Evolutionary conservation across 2,888 invertebrate genomes (phyloP).

Genomic region (Athalia circularis): DNA sequence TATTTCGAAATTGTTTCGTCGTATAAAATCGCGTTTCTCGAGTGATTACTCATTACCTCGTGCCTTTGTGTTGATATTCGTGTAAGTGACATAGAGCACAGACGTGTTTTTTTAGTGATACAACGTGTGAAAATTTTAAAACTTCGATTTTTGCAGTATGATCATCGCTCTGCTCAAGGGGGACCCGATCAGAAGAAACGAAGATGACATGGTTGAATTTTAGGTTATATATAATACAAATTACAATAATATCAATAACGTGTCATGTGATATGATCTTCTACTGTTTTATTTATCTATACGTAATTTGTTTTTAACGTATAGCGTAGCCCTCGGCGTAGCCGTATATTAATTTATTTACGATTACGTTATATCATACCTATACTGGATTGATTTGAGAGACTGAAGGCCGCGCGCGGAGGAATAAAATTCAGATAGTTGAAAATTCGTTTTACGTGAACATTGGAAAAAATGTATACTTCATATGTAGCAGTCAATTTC

Average conservation of each 20-base stretch:
- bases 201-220: slow-evolving; percentile 81
- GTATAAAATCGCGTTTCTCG: too few species aligned
- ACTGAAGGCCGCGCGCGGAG: slow-evolving; percentile 8
- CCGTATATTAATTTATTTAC: background rate
- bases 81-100: too few species aligned
- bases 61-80: too few species aligned
- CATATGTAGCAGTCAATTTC: too few species aligned
- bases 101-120: too few species aligned
- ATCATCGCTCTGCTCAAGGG: slow-evolving; percentile 88
- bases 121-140: slow-evolving; percentile 6
- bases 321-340: background rate
- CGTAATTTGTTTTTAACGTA: slow-evolving; percentile 3
- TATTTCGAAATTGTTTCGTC: too few species aligned
- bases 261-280: background rate
- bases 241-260: slow-evolving; percentile 63
- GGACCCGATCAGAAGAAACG: slow-evolving; percentile 83
- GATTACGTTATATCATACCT: slow-evolving; percentile 6
- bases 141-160: slow-evolving; percentile 76
- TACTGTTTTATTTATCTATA: background rate
- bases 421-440: background rate
- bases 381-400: slow-evolving; percentile 29
- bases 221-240: slow-evolving; percentile 65
- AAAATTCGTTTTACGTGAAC: too few species aligned
- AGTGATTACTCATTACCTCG: too few species aligned
- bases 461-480: too few species aligned